Evolutionary conservation across 2,888 invertebrate genomes (phyloP).

Genomic region (Pinctada fucata): DNA sequence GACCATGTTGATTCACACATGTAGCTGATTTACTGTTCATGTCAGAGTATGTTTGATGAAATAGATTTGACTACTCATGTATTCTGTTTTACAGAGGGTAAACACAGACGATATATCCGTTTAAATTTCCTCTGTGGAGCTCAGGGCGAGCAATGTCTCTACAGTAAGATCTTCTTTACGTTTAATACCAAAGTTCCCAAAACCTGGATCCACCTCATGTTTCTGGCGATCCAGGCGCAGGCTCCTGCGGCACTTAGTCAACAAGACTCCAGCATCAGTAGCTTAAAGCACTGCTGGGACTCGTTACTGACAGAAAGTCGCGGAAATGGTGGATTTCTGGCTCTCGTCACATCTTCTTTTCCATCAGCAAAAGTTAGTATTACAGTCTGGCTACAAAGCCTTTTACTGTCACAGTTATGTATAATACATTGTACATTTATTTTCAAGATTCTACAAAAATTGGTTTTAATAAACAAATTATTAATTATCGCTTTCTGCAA

Average conservation of each 20-base stretch:
- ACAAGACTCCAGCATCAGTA: constrained; percentile 75
- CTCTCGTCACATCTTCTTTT: constrained; percentile 95
- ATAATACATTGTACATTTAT: too few species aligned
- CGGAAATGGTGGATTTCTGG: constrained; percentile 81
- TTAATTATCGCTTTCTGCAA: too few species aligned
- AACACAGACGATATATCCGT: constrained; percentile 91
- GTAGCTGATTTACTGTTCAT: too few species aligned
- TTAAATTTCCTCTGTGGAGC: constrained; percentile 93
- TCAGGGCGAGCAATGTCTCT: constrained; percentile 88
- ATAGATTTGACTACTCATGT: too few species aligned
- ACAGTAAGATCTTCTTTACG: constrained; percentile 79
- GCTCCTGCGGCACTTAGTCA: constrained; percentile 76
- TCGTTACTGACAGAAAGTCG: constrained; percentile 88
- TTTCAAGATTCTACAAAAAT: too few species aligned
- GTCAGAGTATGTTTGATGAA: too few species aligned
- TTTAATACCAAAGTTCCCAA: constrained; percentile 85
- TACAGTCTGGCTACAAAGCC: background rate
- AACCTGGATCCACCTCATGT: constrained; percentile 97
- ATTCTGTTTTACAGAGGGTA: constrained; percentile 80
- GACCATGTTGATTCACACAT: too few species aligned
- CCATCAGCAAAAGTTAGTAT: constrained; percentile 87
- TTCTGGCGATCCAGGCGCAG: constrained; percentile 86
- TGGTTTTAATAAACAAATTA: too few species aligned
- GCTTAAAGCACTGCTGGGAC: constrained; percentile 92
- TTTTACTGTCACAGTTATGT: background rate